Evolutionary conservation across 92 coral and sea anemone genomes (phyloP), one percentile per base, ranked within the genome.

Genomic region (Phenganax marumi): DNA sequence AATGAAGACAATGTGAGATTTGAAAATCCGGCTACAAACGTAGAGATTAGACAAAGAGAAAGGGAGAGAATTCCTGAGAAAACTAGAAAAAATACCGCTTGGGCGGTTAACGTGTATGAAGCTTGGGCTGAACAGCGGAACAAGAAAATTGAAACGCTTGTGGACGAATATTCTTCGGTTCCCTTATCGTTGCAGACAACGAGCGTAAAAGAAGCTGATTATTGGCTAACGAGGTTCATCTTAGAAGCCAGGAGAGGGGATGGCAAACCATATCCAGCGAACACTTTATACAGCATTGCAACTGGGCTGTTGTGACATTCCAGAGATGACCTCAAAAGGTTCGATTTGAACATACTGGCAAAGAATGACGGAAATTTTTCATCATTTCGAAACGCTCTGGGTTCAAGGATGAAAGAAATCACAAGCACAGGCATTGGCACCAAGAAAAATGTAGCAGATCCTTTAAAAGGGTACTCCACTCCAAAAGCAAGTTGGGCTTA

Each of bases 331-430:
- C 56, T 72, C 10, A 72, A 72, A 39, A 18, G 77, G 22, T 48
- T 72, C 26, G 55, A 72, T 72, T 16, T 72, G 12, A 72, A 72
- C 16, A 72, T 72, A 23, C 77, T 72, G 23, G 24, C 56, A 50
- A 72, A 39, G 16, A 39, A 72, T 16, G 77, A 72, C 22, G 56
- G 22, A 3, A 64, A 64, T 33, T 83, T 83, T 56, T 10, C 50
- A 24, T 83, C 86, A 2, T 83, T 83, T 60, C 49, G 73, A 47
- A 73, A 83, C 8, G 81, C 86, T 8, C 25, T 83, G 51, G 81
- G 73, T 68, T 83, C 86, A 24, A 53, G 79, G 50, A 70, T 83
- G 86, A 66, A 81, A 53, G 86, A 83, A 25, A 83, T 84, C 83
- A 84, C 68, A 18, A 58, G 82, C 50, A n/a, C 47, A 1, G 87